phyloP scores from a whole-genome alignment of 2,113 vertebrate species.

The Ctenodactylus gundi region DNA sequence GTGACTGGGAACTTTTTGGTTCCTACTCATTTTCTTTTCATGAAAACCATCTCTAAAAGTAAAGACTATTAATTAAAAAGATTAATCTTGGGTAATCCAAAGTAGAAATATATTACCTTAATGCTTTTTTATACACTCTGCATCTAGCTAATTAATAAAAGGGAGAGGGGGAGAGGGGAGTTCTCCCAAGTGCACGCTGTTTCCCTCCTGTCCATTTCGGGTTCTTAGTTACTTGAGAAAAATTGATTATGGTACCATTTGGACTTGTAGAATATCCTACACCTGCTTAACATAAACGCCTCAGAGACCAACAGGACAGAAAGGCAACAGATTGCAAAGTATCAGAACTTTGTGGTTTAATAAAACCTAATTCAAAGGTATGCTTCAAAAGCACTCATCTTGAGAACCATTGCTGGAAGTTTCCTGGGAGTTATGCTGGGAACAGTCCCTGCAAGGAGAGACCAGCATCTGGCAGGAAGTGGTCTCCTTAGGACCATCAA shows the following conservation, averaged over 20 bases:
- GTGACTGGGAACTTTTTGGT: not conserved
- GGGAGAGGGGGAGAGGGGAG: not conserved
- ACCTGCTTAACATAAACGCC: not conserved
- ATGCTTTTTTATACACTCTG: not conserved
- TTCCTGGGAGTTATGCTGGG: not conserved
- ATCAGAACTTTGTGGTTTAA: not conserved
- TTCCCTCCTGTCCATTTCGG: not conserved
- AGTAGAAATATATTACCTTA: not conserved
- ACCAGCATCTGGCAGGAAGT: not conserved
- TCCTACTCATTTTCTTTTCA: constrained; percentile 23
- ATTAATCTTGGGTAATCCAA: not conserved
- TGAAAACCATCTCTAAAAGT: not conserved
- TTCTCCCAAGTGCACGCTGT: not conserved
- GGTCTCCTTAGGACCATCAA: not conserved
- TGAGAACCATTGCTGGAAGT: not conserved
- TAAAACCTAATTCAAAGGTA: not conserved
- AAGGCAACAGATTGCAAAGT: not conserved
- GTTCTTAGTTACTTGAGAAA: not conserved
- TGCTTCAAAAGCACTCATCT: not conserved
- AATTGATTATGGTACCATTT: not conserved
- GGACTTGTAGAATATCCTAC: not conserved
- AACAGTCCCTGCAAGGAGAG: not conserved
- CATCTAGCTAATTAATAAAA: not conserved
- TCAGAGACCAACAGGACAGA: not conserved
- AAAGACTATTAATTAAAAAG: not conserved